These are phyloP conservation scores for Dynastes hyllus DNA, from an alignment of 2,888 invertebrate species.

Conservation along the genomic window DNA sequence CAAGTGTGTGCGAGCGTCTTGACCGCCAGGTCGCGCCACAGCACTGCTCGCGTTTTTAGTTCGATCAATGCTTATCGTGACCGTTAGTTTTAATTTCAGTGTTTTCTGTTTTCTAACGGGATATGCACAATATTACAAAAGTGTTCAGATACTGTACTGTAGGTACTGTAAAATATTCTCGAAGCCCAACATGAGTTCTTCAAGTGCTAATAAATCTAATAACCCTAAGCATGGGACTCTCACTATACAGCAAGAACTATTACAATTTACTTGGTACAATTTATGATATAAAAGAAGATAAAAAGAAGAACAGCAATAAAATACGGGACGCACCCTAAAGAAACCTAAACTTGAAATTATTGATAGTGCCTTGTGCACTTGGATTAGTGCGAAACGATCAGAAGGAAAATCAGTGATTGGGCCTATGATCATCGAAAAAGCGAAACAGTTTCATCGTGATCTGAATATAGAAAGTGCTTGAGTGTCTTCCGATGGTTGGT, in stretches of 20 bases:
- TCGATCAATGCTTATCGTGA: not conserved
- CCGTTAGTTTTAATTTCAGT: slow-evolving; percentile 1
- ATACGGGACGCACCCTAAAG: not conserved
- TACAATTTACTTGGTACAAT: not conserved
- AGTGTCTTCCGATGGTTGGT: slow-evolving; percentile 7
- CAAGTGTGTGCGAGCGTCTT: not conserved
- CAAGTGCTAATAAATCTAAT: too few relatives aligned
- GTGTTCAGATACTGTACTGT: too few relatives aligned
- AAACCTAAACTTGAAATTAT: slow-evolving; percentile 10
- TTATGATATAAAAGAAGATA: not conserved
- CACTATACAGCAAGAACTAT: too few relatives aligned
- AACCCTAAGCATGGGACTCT: too few relatives aligned
- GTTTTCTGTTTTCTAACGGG: not conserved
- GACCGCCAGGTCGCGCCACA: not conserved
- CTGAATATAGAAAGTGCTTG: not conserved
- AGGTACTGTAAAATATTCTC: too few relatives aligned
- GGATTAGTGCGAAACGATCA: slow-evolving; percentile 14
- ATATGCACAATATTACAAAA: slow-evolving; percentile 4
- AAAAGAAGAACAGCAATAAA: slow-evolving; percentile 18
- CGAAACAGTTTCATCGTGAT: slow-evolving; percentile 7
- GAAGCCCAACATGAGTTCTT: too few relatives aligned
- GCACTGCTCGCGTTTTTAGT: not conserved
- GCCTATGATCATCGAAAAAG: slow-evolving; percentile 9
- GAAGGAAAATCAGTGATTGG: slow-evolving; percentile 6
- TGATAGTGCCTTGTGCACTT: slow-evolving; percentile 19